Evolutionary conservation across 2,113 vertebrate genomes (phyloP).

Genomic region (Mohoua ochrocephala): DNA sequence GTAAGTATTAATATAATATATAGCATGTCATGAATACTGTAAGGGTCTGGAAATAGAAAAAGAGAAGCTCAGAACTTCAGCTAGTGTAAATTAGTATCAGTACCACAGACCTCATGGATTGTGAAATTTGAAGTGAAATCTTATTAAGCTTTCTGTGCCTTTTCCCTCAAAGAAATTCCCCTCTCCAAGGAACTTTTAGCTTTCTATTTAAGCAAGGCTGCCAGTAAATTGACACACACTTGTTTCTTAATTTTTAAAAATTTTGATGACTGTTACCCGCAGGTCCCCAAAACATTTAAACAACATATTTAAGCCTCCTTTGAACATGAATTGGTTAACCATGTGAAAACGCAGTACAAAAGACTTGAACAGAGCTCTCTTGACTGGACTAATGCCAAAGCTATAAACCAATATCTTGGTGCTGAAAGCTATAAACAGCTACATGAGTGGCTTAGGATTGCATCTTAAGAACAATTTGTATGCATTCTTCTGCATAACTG

Average conservation of each 20-base stretch:
- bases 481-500: background rate
- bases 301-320: background rate
- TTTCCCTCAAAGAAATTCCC: background rate
- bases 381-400: background rate
- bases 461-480: conserved; percentile 24
- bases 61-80: background rate
- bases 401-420: background rate
- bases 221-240: background rate
- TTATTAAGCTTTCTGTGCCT: background rate
- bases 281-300: background rate
- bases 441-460: background rate
- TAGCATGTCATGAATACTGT: background rate
- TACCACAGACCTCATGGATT: background rate
- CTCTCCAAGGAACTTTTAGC: background rate
- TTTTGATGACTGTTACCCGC: background rate
- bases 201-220: background rate
- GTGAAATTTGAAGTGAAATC: background rate
- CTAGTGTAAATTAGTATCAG: background rate
- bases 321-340: background rate
- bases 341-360: background rate
- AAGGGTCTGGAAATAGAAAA: background rate
- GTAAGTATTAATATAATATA: background rate
- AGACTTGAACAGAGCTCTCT: background rate
- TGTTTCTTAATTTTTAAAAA: background rate
- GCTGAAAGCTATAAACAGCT: conserved; percentile 7